Conservation (phyloP, 2,888 invertebrate species). For the Amphipyra tragopoginis region DNA sequence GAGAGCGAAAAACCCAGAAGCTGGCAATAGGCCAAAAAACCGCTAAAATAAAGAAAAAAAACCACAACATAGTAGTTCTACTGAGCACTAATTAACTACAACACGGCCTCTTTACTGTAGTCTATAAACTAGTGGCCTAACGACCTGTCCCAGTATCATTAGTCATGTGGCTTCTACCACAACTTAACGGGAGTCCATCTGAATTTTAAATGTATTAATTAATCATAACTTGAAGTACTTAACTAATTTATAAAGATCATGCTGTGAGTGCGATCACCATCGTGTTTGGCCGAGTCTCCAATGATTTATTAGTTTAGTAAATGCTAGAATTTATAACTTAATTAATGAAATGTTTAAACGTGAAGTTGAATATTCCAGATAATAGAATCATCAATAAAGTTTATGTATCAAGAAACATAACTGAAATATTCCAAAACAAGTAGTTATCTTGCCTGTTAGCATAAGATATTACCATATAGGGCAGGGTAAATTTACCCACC, state of each 20-base stretch:
- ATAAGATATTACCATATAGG: too few relatives aligned
- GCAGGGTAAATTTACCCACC: too few relatives aligned
- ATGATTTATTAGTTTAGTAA: not conserved
- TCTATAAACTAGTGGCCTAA: constrained; percentile 1
- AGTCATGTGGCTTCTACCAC: constrained; percentile 1
- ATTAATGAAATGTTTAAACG: too few relatives aligned
- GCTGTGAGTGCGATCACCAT: not conserved
- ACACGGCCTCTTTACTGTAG: not conserved
- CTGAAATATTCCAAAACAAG: too few relatives aligned
- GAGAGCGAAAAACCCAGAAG: too few relatives aligned
- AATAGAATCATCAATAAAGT: too few relatives aligned
- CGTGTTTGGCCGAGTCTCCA: not conserved
- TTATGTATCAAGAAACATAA: too few relatives aligned
- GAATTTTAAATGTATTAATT: not conserved
- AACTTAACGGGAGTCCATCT: not conserved
- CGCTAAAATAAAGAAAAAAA: not conserved
- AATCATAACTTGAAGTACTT: not conserved
- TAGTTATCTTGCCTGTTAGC: too few relatives aligned
- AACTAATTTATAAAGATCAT: constrained; percentile 1
- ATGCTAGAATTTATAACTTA: too few relatives aligned
- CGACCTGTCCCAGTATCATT: constrained; percentile 5
- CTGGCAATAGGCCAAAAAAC: not conserved
- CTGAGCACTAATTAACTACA: not conserved
- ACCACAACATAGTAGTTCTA: not conserved
- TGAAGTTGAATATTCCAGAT: too few relatives aligned